phyloP scores from a whole-genome alignment of 53 echinoderm and acorn worm genomes.

The Holothuria leucospilota region DNA sequence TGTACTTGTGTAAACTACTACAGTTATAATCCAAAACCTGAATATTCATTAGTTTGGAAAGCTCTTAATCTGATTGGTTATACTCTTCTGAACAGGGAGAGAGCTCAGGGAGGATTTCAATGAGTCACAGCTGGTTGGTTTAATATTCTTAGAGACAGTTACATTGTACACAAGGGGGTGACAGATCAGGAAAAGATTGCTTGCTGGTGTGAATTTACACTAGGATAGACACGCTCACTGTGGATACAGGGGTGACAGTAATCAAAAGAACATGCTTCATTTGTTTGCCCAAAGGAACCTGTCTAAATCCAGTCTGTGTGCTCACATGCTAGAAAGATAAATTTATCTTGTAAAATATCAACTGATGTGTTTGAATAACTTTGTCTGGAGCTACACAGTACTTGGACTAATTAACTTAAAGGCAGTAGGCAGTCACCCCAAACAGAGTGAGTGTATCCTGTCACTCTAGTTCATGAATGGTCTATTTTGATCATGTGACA shows the following conservation, averaged over 20 bases:
- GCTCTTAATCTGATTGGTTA: constrained; percentile 6
- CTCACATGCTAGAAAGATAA: background rate
- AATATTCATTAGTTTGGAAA: background rate
- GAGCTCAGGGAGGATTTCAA: background rate
- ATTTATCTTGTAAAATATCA: background rate
- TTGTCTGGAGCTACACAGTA: background rate
- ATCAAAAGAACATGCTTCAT: background rate
- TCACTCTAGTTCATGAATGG: too few relatives aligned
- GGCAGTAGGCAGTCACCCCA: too few relatives aligned
- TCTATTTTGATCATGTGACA: too few relatives aligned
- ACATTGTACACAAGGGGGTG: constrained; percentile 25
- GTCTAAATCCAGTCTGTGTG: too few relatives aligned
- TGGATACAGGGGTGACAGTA: constrained; percentile 6
- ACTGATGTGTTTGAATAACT: background rate
- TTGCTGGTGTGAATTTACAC: background rate
- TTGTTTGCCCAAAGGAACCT: background rate
- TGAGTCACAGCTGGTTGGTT: constrained; percentile 42
- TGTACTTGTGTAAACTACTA: background rate
- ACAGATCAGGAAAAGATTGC: background rate
- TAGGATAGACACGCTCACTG: background rate
- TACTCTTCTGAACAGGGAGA: background rate
- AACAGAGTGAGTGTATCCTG: too few relatives aligned
- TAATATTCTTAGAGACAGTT: constrained; percentile 17
- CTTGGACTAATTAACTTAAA: background rate
- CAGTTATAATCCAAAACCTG: constrained; percentile 9